phyloP scores from a whole-genome alignment of 2,113 vertebrate species.

The Tragulus kanchil region DNA sequence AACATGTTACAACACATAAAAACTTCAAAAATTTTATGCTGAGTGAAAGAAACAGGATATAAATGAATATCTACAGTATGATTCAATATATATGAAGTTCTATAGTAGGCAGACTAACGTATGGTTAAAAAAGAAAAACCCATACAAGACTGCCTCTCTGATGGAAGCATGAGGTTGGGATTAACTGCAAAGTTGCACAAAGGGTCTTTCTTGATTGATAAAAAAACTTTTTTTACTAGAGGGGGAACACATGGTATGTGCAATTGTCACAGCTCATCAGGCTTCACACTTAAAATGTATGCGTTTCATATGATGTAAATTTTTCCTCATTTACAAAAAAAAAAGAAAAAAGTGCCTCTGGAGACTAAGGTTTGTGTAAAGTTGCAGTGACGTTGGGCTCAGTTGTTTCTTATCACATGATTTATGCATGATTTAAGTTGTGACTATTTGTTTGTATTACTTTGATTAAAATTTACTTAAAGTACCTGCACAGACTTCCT shows the following conservation, averaged over 20 bases:
- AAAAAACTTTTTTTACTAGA: neutral
- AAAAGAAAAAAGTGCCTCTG: neutral
- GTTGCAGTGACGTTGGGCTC: slow-evolving; percentile 12
- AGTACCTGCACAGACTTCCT: slow-evolving; percentile 60
- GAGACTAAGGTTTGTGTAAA: slow-evolving; percentile 43
- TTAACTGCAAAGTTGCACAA: neutral
- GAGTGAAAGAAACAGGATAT: neutral
- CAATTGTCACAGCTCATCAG: slow-evolving; percentile 11
- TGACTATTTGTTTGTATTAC: slow-evolving; percentile 70
- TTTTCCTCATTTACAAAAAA: slow-evolving; percentile 34
- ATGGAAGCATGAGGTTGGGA: neutral
- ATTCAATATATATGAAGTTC: neutral
- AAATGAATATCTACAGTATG: neutral
- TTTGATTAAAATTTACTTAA: slow-evolving; percentile 77
- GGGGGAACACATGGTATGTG: neutral
- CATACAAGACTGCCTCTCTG: neutral
- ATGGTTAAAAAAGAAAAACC: neutral
- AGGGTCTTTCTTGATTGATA: neutral
- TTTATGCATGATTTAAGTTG: slow-evolving; percentile 80
- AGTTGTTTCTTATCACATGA: slow-evolving; percentile 76
- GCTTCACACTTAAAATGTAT: slow-evolving; percentile 5
- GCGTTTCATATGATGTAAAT: slow-evolving; percentile 53
- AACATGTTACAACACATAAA: neutral
- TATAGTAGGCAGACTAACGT: neutral
- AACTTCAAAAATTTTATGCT: neutral